Conservation (phyloP, 2,113 vertebrate species). For the Oriolus oriolus region DNA sequence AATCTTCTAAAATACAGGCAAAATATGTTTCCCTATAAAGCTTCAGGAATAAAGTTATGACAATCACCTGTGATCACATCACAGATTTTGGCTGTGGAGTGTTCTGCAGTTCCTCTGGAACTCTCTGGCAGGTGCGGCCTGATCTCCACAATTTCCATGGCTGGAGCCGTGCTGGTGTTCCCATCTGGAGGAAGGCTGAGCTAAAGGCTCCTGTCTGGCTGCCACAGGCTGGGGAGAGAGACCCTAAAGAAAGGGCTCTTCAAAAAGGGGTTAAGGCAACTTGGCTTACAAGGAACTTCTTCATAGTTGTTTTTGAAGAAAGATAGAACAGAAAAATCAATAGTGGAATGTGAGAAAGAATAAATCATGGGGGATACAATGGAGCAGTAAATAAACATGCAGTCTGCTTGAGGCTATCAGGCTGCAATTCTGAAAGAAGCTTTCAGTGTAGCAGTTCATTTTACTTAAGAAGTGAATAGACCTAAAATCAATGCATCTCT, state of each 20-base stretch:
- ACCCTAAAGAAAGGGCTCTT: background rate
- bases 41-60: background rate
- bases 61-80: background rate
- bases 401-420: background rate
- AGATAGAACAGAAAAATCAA: background rate
- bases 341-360: background rate
- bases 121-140: background rate
- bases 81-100: background rate
- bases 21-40: background rate
- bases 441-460: background rate
- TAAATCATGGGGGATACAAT: background rate
- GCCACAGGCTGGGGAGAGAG: background rate
- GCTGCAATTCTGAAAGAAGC: background rate
- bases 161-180: background rate
- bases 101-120: background rate
- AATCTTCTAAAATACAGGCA: background rate
- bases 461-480: background rate
- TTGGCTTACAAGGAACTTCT: background rate
- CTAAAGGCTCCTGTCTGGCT: background rate
- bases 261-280: background rate
- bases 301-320: background rate
- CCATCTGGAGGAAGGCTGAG: background rate
- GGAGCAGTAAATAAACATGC: background rate
- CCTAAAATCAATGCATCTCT: background rate
- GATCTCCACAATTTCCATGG: background rate